Evolutionary conservation across 2,888 invertebrate genomes (phyloP).

Genomic region (Melanophora roralis): DNA sequence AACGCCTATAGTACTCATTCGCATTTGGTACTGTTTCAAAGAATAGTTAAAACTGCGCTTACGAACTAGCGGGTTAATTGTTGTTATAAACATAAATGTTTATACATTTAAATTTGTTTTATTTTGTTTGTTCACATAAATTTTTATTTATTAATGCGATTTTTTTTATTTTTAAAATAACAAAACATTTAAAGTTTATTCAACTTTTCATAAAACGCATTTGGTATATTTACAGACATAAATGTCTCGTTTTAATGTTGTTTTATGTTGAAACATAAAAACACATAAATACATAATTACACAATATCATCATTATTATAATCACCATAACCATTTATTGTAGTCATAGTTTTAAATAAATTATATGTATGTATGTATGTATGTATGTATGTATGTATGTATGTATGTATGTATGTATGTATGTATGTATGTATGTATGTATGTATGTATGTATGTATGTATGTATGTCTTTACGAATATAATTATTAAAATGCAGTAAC

Average conservation of each 20-base stretch:
- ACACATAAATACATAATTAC: neutral
- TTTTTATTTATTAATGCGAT: neutral
- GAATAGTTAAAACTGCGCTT: too few relatives aligned
- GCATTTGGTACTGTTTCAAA: too few relatives aligned
- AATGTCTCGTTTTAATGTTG: neutral
- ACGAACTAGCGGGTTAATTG: too few relatives aligned
- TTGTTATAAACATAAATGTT: too few relatives aligned
- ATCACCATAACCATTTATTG: conserved; percentile 9
- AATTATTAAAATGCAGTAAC: neutral
- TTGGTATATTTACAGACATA: neutral
- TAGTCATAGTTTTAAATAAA: neutral
- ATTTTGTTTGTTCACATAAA: neutral
- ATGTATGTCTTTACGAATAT: conserved; percentile 29
- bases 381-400: too few relatives aligned
- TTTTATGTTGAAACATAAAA: neutral
- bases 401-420: too few relatives aligned
- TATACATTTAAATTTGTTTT: too few relatives aligned
- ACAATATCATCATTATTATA: conserved; percentile 16
- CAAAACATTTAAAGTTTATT: conserved; percentile 39
- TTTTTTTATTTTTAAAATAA: neutral
- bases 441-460: too few relatives aligned
- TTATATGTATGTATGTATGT: too few relatives aligned
- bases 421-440: too few relatives aligned
- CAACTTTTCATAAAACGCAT: conserved; percentile 28
- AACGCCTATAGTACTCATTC: too few relatives aligned